A percentile compares a stretch with the other conserved stretches of the same genome.
Evolutionary conservation across 1,140 invertebrate species (phyloP).

Genomic region (Drosophila tsacasi): DNA sequence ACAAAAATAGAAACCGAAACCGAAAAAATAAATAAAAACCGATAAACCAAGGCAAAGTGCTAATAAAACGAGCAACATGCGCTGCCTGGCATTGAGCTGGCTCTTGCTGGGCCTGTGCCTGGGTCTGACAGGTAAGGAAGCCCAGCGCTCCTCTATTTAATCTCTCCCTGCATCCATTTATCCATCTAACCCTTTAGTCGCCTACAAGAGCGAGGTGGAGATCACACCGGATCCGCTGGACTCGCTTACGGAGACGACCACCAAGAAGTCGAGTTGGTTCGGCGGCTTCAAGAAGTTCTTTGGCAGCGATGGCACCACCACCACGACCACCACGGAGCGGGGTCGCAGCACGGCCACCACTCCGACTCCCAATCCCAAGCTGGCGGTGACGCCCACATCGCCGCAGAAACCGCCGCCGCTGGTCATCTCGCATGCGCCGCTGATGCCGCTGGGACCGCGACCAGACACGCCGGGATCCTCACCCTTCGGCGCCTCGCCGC

Average conservation of each 20-base stretch:
- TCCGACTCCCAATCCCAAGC: conserved; percentile 26
- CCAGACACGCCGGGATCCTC: conserved; percentile 75
- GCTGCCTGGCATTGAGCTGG: conserved; percentile 67
- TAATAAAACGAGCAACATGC: conserved; percentile 69
- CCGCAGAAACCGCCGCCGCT: conserved; percentile 72
- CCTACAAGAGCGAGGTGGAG: conserved; percentile 72
- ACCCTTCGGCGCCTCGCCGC: conserved; percentile 50
- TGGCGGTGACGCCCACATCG: conserved; percentile 18
- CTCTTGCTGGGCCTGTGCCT: conserved; percentile 57
- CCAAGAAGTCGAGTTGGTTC: conserved; percentile 81
- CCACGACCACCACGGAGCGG: conserved; percentile 26
- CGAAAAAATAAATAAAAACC: not conserved
- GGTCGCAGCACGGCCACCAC: conserved; percentile 13
- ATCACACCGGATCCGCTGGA: conserved; percentile 72
- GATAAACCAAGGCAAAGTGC: conserved; percentile 55
- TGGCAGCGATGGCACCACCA: conserved; percentile 44
- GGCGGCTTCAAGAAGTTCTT: conserved; percentile 70
- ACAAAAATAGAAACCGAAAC: not conserved
- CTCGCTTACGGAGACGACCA: conserved; percentile 57
- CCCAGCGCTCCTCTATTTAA: not conserved
- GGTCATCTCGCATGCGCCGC: conserved; percentile 72
- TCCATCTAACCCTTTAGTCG: conserved; percentile 28
- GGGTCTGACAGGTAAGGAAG: conserved; percentile 66
- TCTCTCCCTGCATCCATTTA: not conserved
- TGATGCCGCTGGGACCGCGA: conserved; percentile 75